phyloP scores from a whole-genome alignment of 2,113 vertebrate genomes.

The Jaculus jaculus region DNA sequence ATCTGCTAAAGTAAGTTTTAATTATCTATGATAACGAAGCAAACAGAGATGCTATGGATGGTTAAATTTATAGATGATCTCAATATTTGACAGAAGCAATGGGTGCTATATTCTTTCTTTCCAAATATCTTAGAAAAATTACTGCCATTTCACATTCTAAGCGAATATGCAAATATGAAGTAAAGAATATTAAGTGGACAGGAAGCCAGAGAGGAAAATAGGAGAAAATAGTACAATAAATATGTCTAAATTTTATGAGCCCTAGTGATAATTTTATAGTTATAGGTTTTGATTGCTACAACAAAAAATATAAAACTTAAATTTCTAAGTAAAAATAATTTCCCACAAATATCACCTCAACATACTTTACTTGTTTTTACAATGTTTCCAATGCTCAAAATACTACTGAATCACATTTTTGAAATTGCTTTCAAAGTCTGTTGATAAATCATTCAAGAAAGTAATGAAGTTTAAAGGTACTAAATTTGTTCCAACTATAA shows the following conservation, averaged over 20 bases:
- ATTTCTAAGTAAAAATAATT: conserved; percentile 4
- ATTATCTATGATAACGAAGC: conserved; percentile 40
- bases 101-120: conserved; percentile 17
- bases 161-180: conserved; percentile 1
- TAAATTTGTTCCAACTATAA: background rate
- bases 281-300: conserved; percentile 1
- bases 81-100: conserved; percentile 45
- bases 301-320: background rate
- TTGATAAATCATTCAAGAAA: conserved; percentile 20
- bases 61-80: conserved; percentile 51
- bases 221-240: background rate
- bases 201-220: background rate
- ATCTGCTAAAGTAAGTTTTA: conserved; percentile 22
- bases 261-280: background rate
- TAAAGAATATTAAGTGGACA: conserved; percentile 21
- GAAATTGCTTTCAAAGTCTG: background rate
- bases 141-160: conserved; percentile 3
- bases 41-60: background rate
- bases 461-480: background rate
- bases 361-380: background rate
- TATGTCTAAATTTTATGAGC: background rate
- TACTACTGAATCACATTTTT: background rate
- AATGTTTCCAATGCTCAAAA: conserved; percentile 40
- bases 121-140: conserved; percentile 27
- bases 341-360: conserved; percentile 17